A percentile compares a stretch with the other conserved stretches of the same genome.
Conservation (phyloP, 1,140 invertebrate species). For the Papilio dardanus region DNA sequence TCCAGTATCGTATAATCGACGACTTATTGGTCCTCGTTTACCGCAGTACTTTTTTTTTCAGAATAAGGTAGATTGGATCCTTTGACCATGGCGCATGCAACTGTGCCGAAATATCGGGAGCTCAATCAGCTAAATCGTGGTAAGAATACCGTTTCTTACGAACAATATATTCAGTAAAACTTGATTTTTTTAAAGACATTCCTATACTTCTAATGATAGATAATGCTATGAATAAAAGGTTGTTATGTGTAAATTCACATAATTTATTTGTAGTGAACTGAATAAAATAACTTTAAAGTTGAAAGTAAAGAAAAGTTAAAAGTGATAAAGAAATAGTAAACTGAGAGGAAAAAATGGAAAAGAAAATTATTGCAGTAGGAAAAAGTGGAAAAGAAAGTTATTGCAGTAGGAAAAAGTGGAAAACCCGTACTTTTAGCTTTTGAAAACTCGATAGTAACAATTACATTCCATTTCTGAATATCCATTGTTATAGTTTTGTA, state of each 20-base stretch:
- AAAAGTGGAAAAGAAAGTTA: not conserved
- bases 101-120: no score
- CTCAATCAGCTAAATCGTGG: no score
- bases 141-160: no score
- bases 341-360: no score
- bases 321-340: not conserved
- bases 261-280: not conserved
- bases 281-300: constrained; percentile 11
- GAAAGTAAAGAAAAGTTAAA: not conserved
- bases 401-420: not conserved
- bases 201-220: not conserved
- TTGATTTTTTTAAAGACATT: no score
- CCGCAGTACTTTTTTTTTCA: no score
- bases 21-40: no score
- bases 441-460: not conserved
- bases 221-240: not conserved
- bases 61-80: no score
- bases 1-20: no score
- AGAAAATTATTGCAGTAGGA: no score
- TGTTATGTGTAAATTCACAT: not conserved
- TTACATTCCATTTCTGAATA: not conserved
- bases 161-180: no score
- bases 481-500: constrained; percentile 2
- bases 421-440: not conserved
- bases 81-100: no score